These are phyloP conservation scores for Xyrauchen texanus DNA, from an alignment of 2,113 vertebrate species.

Conservation along the genomic window DNA sequence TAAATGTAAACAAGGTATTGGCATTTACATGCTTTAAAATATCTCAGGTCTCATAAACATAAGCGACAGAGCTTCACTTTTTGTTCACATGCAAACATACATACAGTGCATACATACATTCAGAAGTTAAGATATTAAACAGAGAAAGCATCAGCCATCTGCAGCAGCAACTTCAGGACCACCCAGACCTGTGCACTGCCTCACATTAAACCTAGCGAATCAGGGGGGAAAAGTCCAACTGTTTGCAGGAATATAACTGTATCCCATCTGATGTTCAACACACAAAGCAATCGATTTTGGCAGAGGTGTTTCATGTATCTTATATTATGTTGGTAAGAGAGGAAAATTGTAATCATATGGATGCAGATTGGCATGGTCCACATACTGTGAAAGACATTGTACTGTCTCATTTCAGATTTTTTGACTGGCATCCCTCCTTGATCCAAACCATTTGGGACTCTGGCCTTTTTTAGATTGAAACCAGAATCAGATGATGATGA, in stretches of 20 bases:
- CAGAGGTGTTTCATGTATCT: constrained; percentile 65
- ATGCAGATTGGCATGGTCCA: constrained; percentile 64
- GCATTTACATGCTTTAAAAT: too few relatives aligned
- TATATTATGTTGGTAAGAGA: constrained; percentile 69
- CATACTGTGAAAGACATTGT: constrained; percentile 60
- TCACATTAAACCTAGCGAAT: not conserved
- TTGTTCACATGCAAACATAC: too few relatives aligned
- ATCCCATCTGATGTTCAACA: constrained; percentile 64
- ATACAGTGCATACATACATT: too few relatives aligned
- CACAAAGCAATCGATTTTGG: constrained; percentile 64
- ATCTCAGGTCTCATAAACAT: too few relatives aligned
- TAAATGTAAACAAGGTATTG: too few relatives aligned
- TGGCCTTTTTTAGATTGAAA: constrained; percentile 60
- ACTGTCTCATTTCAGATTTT: constrained; percentile 62
- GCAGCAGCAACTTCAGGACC: too few relatives aligned
- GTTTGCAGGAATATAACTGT: constrained; percentile 60
- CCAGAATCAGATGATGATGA: constrained; percentile 56
- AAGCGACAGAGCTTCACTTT: too few relatives aligned
- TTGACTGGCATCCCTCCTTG: constrained; percentile 59
- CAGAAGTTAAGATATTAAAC: too few relatives aligned
- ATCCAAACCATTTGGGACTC: constrained; percentile 60
- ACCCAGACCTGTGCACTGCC: constrained; percentile 49
- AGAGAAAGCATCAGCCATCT: too few relatives aligned
- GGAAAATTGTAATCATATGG: constrained; percentile 77
- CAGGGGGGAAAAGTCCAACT: constrained; percentile 36